Evolutionary conservation across 1,140 invertebrate genomes (phyloP), one percentile per base, ranked within the genome.

Genomic region (Heliconius nattereri): DNA sequence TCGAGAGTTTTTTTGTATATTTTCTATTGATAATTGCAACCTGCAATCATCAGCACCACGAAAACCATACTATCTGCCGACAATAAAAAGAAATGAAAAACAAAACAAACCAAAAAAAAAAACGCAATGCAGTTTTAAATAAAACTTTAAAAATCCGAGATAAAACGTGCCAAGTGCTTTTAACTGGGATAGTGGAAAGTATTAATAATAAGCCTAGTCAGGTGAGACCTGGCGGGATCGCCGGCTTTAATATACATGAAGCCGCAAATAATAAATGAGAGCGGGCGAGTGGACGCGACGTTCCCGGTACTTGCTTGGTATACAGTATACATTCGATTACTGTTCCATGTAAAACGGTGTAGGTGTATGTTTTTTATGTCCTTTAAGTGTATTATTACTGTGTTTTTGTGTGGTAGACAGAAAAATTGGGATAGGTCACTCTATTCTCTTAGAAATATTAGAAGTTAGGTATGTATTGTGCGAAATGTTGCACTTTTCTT

Each of bases 211-310:
- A 70, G 75, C 78, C 79, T 83, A 80, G 74, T 73, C 78, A 87
- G 84, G 86, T 87, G 85, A 85, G 86, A 79, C 71, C 70, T 81
- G 76, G 77, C 83, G 80, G 83, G 80, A 83, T 76, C 78, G 75
- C 73, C 76, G 79, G 74, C 85, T 87, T 89, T 88, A 89, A 89
- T 89, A 90, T 86, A 89, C 89, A 89, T 89, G 87, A 89, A 85
- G 74, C 81, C 79, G 81, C 84, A 86, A 90, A 90, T 90, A 90
- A 90, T 90, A 86, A 86, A 89, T 88, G 87, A 89, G 87, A 29
- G 60, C 26, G 60, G 16, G 26, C 78, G 80, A 85, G 84, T 82
- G 82, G 70, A 52, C 75, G 75, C 60, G 75, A 60, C 75, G 75
- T 23, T 60, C 60, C 60, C 60, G 5, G 60, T 29, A 26, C 60